Evolutionary conservation across 2,888 invertebrate genomes (phyloP).

Genomic region (Amiota communis): DNA sequence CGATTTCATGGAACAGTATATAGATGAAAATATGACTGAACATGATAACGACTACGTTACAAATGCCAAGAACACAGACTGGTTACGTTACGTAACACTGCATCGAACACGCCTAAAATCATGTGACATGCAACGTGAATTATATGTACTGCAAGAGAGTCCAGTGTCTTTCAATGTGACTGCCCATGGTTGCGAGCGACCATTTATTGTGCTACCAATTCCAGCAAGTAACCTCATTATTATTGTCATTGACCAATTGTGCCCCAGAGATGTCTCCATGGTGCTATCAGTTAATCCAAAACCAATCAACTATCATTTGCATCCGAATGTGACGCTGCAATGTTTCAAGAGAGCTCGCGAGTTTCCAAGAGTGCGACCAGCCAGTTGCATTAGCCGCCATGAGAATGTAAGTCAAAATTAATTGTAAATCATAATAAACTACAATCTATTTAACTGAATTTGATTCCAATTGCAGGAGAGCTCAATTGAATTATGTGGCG

Average conservation of each 20-base stretch:
- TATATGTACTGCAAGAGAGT: conserved; percentile 75
- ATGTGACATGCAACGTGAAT: conserved; percentile 84
- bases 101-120: conserved; percentile 87
- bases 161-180: conserved; percentile 74
- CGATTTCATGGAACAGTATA: conserved; percentile 57
- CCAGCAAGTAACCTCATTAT: conserved; percentile 85
- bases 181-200: conserved; percentile 74
- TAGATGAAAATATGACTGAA: conserved; percentile 72
- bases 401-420: conserved; percentile 77
- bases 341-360: conserved; percentile 77
- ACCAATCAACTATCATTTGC: conserved; percentile 72
- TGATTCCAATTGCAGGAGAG: conserved; percentile 74
- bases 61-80: conserved; percentile 76
- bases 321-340: conserved; percentile 76
- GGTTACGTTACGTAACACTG: conserved; percentile 79
- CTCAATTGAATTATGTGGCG: conserved; percentile 80
- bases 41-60: conserved; percentile 72
- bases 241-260: conserved; percentile 82
- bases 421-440: neutral
- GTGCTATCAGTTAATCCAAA: conserved; percentile 72
- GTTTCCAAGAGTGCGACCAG: conserved; percentile 80
- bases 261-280: conserved; percentile 75
- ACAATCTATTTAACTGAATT: neutral
- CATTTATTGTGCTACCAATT: conserved; percentile 83
- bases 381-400: conserved; percentile 84